These are phyloP conservation scores for Dromococcyx pavoninus DNA, from an alignment of 2,797 vertebrate genomes.

Conservation along the genomic window DNA sequence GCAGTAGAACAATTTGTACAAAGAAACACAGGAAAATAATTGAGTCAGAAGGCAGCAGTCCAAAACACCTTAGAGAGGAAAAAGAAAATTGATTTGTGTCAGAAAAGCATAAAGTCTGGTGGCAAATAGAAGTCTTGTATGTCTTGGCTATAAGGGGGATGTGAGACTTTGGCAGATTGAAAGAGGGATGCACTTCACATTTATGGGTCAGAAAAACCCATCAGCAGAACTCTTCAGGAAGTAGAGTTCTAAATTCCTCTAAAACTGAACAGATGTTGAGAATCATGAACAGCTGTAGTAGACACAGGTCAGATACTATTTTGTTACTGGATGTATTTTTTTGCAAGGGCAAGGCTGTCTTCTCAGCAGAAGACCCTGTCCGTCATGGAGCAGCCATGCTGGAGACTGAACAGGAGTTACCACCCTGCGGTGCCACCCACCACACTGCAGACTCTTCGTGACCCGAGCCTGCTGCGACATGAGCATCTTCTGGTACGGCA, in stretches of 20 bases:
- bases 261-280: not conserved
- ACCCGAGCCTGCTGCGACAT: not conserved
- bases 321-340: not conserved
- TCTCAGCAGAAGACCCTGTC: not conserved
- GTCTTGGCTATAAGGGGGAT: not conserved
- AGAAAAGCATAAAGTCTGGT: not conserved
- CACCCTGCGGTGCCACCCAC: rapidly evolving
- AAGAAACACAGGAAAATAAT: not conserved
- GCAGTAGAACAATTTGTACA: not conserved
- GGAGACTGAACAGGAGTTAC: not conserved
- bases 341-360: rapidly evolving
- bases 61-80: not conserved
- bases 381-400: rapidly evolving
- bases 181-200: not conserved
- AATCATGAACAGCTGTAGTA: not conserved
- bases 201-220: not conserved
- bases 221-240: not conserved
- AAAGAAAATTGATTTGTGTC: not conserved
- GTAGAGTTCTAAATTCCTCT: not conserved
- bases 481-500: not conserved
- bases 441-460: rapidly evolving
- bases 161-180: not conserved
- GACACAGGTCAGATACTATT: not conserved
- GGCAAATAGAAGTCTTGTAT: not conserved
- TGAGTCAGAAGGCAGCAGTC: not conserved